A percentile compares a stretch with the other conserved stretches of the same genome.
These are phyloP conservation scores for Chlorodrepanis virens DNA, from an alignment of 2,113 vertebrate species.

Conservation along the genomic window DNA sequence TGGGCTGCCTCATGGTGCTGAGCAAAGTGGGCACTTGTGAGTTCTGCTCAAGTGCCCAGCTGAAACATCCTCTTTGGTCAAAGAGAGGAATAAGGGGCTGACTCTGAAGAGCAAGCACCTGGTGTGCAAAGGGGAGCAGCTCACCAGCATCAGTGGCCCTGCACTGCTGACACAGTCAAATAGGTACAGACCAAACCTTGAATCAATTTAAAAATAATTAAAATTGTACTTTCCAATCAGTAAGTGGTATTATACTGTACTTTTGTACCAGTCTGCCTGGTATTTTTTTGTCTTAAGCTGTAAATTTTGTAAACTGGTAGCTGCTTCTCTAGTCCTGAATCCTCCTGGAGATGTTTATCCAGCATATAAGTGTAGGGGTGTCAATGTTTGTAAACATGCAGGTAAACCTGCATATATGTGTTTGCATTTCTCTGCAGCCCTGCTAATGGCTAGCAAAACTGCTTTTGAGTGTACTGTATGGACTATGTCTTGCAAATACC, in stretches of 20 bases:
- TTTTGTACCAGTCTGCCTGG: background rate
- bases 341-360: background rate
- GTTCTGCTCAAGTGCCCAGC: background rate
- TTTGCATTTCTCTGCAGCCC: background rate
- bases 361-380: background rate
- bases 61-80: background rate
- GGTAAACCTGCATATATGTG: background rate
- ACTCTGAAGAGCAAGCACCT: background rate
- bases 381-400: background rate
- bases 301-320: background rate
- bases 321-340: background rate
- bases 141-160: background rate
- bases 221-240: background rate
- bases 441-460: background rate
- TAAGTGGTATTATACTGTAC: background rate
- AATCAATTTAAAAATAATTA: background rate
- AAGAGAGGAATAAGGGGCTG: background rate
- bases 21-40: background rate
- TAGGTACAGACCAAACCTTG: background rate
- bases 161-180: accelerated
- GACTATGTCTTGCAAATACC: background rate
- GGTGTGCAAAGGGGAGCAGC: background rate
- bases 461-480: background rate
- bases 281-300: background rate
- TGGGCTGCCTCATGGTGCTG: background rate